phyloP scores from a whole-genome alignment of 53 echinoderm and acorn worm genomes.

The Apostichopus leukothele region DNA sequence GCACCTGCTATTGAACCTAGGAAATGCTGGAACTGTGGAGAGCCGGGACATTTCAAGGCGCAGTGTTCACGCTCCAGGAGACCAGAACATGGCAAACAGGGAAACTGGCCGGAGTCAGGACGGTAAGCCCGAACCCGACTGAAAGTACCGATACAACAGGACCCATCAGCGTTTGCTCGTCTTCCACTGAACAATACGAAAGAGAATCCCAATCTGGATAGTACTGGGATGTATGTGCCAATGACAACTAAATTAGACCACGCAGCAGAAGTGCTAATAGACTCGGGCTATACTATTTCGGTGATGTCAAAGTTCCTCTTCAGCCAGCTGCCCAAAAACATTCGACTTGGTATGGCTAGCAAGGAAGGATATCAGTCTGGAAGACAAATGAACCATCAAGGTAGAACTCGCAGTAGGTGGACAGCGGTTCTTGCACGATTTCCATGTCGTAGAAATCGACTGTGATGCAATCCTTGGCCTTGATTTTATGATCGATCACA shows the following conservation, averaged over 20 bases:
- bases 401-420: background rate
- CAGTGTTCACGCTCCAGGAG: background rate
- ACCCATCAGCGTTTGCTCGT: background rate
- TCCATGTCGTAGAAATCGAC: slow-evolving; percentile 2
- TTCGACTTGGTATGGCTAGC: background rate
- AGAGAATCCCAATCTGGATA: background rate
- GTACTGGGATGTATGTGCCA: background rate
- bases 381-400: background rate
- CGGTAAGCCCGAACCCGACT: background rate
- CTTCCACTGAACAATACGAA: background rate
- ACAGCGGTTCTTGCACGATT: background rate
- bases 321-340: background rate
- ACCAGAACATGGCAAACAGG: background rate
- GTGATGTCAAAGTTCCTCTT: background rate
- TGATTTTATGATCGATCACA: background rate
- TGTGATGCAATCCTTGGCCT: slow-evolving; percentile 1
- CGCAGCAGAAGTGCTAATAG: too few species aligned
- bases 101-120: background rate
- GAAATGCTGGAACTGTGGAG: background rate
- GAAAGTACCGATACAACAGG: background rate
- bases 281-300: too few species aligned
- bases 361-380: background rate
- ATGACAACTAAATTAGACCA: too few species aligned
- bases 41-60: background rate
- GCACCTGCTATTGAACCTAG: too few species aligned